Conservation (phyloP, 2,888 invertebrate species). For the Hypolimnas misippus region DNA sequence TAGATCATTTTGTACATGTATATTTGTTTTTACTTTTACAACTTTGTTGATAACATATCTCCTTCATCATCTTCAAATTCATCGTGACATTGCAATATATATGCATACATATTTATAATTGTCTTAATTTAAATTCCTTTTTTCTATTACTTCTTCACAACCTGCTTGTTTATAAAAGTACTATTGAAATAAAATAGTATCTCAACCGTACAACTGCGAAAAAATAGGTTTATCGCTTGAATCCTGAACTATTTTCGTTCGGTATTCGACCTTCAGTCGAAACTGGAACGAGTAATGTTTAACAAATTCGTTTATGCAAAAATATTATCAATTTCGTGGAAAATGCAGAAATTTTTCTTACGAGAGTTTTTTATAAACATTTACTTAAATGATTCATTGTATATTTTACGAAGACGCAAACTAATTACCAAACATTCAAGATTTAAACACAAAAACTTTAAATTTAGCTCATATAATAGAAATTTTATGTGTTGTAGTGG, state of each 20-base stretch:
- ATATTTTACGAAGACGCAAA: background rate
- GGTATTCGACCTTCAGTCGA: conserved; percentile 49
- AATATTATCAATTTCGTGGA: conserved; percentile 11
- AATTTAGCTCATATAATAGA: too few species aligned
- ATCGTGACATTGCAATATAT: too few species aligned
- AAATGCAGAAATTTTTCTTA: conserved; percentile 6
- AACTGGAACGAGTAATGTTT: conserved; percentile 41
- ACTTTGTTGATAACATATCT: too few species aligned
- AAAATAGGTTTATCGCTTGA: conserved; percentile 7
- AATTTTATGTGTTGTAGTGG: too few species aligned
- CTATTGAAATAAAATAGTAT: background rate
- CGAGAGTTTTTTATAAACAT: background rate
- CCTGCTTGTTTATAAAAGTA: too few species aligned
- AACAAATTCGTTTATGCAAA: conserved; percentile 18
- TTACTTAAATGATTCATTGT: background rate
- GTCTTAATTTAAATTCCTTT: background rate
- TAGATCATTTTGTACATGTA: too few species aligned
- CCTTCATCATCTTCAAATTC: too few species aligned
- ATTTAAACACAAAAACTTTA: too few species aligned
- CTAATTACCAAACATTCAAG: background rate
- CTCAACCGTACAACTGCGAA: background rate
- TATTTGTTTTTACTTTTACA: too few species aligned
- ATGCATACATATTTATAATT: too few species aligned
- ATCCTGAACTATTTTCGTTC: conserved; percentile 45
- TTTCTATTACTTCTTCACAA: too few species aligned